Evolutionary conservation across 1,140 invertebrate species (phyloP), one percentile per base, ranked within the genome.

Genomic region (Euwallacea fornicatus): DNA sequence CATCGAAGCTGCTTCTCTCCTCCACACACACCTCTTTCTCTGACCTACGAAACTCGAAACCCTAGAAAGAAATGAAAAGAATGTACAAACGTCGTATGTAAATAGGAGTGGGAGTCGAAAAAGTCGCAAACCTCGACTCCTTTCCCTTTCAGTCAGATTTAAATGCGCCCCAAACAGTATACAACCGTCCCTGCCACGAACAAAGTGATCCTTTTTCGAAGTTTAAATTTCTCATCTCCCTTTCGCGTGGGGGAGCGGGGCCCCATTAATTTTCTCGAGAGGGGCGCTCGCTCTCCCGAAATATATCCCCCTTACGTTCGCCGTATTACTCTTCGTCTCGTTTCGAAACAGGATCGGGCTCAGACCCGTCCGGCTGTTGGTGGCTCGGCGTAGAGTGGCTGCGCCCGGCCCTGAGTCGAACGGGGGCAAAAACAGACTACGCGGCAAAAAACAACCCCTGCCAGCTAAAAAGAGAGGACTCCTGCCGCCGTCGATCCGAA

Each of bases 191-290:
- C 54, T 53, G 65, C 55, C 65, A 55, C 54, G 54, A 66, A 42
- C 64, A 66, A 66, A 66, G 41, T 66, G 47, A 56, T 67, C 59
- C 58, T 62, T 69, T 62, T 61, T 66, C 69, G 13, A 78, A 76
- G 70, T 78, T 78, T 76, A 74, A 77, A 79, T 75, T 75, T 76
- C 73, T 77, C 42, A 15, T 64, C 75, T 73, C 74, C 68, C 69
- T 69, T 43, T 53, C 41, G 58, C 61, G 64, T 47, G 59, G 42
- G 41, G 53, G 16, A n/a, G 15, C 53, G 53, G 41, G 16, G 53
- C 33, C 74, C 74, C 76, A 79, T 79, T 79, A 79, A 79, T 78
- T 78, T 77, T 69, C 74, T 75, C 70, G 64, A 69, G 76, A 47
- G 69, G 75, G 73, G 73, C 74, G 75, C 72, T 71, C 70, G 76